phyloP scores from a whole-genome alignment of 2,113 vertebrate species.

The Micromys minutus region DNA sequence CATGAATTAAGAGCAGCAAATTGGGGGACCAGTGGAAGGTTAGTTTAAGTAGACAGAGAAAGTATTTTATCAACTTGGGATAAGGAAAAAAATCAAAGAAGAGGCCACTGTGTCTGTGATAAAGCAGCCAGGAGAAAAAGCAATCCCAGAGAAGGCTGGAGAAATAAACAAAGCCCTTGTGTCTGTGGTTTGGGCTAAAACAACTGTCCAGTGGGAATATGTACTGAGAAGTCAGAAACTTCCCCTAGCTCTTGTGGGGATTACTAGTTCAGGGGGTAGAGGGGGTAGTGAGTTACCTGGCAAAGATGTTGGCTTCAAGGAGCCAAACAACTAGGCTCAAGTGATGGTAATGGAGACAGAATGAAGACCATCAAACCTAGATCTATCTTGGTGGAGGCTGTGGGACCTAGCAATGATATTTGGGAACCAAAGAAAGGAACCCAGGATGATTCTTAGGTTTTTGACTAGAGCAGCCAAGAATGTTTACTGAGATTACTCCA shows the following conservation, averaged over 20 bases:
- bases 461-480: not conserved
- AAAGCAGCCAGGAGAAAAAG: not conserved
- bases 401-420: not conserved
- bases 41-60: not conserved
- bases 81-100: not conserved
- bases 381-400: not conserved
- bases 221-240: not conserved
- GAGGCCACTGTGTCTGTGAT: not conserved
- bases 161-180: not conserved
- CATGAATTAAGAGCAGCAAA: not conserved
- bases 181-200: conserved; percentile 11
- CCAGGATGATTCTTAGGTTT: not conserved
- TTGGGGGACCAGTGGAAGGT: not conserved
- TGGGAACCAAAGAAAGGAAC: not conserved
- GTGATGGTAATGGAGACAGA: not conserved
- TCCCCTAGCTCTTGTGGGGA: not conserved
- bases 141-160: not conserved
- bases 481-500: not conserved
- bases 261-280: not conserved
- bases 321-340: not conserved
- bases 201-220: not conserved
- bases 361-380: not conserved
- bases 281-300: not conserved
- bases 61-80: not conserved
- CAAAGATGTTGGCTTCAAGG: not conserved